phyloP scores from a whole-genome alignment of 2,888 invertebrate species.

The Gastracanthus pulcherrimus region DNA sequence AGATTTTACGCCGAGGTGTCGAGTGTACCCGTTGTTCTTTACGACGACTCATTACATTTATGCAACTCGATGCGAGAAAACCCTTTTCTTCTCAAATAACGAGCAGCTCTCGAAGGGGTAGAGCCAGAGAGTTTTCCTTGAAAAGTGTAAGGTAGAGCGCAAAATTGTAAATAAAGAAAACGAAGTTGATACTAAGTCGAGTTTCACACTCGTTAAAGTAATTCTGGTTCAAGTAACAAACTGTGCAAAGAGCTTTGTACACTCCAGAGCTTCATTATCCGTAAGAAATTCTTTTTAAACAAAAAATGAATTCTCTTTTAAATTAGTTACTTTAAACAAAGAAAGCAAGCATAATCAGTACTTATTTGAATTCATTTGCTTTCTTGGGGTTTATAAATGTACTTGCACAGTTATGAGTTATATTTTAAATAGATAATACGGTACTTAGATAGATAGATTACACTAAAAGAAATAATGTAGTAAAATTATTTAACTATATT shows the following conservation, averaged over 20 bases:
- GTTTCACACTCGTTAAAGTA: constrained; percentile 49
- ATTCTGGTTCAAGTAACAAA: constrained; percentile 45
- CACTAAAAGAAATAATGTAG: no score
- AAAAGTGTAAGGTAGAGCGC: constrained; percentile 25
- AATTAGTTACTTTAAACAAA: no score
- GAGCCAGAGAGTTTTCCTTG: constrained; percentile 45
- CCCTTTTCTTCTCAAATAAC: constrained; percentile 46
- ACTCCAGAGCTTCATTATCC: background rate
- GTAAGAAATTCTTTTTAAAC: background rate
- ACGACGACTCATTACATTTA: constrained; percentile 63
- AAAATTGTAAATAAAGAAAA: constrained; percentile 50
- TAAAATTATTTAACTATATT: no score
- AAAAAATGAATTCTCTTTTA: background rate
- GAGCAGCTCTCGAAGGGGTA: constrained; percentile 33
- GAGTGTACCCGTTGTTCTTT: constrained; percentile 61
- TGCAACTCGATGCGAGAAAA: constrained; percentile 56
- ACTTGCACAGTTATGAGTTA: no score
- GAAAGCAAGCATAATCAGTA: background rate
- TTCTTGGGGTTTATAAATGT: no score
- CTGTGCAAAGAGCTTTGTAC: constrained; percentile 6
- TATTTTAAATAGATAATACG: no score
- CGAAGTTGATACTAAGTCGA: constrained; percentile 42
- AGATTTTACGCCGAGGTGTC: constrained; percentile 42
- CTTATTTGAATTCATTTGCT: background rate
- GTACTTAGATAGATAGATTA: no score